Evolutionary conservation across 1,140 invertebrate species (phyloP).

Genomic region (Drosophila sucinea): DNA sequence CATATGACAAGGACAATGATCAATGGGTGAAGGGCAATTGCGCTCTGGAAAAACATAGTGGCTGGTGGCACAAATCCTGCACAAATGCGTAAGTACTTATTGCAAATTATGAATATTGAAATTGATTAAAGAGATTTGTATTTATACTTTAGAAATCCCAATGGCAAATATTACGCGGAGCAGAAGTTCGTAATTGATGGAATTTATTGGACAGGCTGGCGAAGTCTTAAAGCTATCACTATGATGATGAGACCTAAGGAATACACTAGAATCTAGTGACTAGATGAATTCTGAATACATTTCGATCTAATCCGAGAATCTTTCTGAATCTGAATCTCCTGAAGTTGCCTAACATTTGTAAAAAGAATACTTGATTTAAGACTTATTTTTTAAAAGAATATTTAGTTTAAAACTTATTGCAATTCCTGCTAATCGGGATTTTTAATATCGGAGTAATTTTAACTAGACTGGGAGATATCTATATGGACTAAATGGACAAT

Average conservation of each 20-base stretch:
- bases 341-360: no score
- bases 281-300: neutral
- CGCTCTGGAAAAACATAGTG: constrained; percentile 13
- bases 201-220: constrained; percentile 4
- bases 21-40: neutral
- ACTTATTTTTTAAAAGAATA: no score
- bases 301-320: neutral
- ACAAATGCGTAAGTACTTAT: neutral
- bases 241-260: neutral
- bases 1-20: constrained; percentile 5
- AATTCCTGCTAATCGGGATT: no score
- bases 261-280: no score
- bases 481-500: no score
- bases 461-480: no score
- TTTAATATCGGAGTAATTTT: no score
- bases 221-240: neutral
- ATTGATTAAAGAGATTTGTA: neutral
- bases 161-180: constrained; percentile 1
- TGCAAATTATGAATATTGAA: neutral
- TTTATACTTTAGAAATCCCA: neutral
- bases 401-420: no score
- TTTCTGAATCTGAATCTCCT: no score
- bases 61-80: constrained; percentile 6
- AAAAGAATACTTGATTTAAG: no score
- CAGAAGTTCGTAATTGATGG: neutral